phyloP scores from a whole-genome alignment of 2,113 vertebrate species.

The Hippopotamus amphibius region DNA sequence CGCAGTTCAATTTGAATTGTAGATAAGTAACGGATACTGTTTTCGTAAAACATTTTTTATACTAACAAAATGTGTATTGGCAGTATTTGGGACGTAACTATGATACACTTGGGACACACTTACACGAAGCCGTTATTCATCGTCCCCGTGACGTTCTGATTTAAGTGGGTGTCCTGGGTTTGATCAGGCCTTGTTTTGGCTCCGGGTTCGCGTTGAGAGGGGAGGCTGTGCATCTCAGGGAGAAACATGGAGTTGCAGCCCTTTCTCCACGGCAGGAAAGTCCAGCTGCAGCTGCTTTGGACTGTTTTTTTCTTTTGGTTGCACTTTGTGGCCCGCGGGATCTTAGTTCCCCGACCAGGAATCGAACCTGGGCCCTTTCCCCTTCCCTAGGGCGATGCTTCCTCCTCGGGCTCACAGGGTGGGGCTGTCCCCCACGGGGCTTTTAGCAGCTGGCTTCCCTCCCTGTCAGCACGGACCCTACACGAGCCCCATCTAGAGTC shows the following conservation, averaged over 20 bases:
- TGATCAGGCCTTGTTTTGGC: neutral
- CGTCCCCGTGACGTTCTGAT: neutral
- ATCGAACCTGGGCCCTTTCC: too few species aligned
- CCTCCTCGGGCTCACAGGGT: neutral
- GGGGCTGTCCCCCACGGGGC: neutral
- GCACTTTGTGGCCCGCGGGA: too few species aligned
- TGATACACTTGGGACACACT: neutral
- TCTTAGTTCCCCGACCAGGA: too few species aligned
- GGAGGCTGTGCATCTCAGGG: too few species aligned
- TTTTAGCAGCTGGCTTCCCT: neutral
- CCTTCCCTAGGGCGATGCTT: neutral
- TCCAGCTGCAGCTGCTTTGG: neutral
- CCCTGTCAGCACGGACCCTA: rapidly evolving
- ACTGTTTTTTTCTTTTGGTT: neutral
- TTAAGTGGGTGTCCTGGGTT: neutral
- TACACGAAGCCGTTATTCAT: neutral
- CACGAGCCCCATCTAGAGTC: too few species aligned
- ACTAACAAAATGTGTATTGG: neutral
- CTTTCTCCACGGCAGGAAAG: neutral
- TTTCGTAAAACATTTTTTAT: neutral
- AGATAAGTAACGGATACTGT: neutral
- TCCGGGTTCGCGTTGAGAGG: neutral
- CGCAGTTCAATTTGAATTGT: neutral
- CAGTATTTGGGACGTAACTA: neutral
- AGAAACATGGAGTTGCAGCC: too few species aligned